Percentiles rank a stretch among this genome's conserved stretches.
Conservation (phyloP, 2,888 invertebrate genomes). For the Polydrusus tereticollis region DNA sequence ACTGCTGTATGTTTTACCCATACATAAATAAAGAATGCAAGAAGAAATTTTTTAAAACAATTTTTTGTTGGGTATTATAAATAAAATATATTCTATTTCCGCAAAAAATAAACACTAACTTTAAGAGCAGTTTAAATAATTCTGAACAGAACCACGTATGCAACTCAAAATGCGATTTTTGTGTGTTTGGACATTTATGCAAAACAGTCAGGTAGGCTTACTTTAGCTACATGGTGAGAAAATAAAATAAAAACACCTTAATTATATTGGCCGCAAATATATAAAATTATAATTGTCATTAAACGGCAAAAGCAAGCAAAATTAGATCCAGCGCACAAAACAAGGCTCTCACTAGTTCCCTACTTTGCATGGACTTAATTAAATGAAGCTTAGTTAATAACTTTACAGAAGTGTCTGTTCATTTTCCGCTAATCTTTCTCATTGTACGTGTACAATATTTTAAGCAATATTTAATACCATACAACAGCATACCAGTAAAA, state of each 20-base stretch:
- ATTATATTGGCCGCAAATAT: background rate
- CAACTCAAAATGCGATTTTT: too few species aligned
- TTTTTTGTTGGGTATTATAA: too few species aligned
- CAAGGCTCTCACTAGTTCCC: slow-evolving; percentile 5
- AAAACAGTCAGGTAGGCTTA: too few species aligned
- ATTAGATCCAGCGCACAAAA: background rate
- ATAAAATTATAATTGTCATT: background rate
- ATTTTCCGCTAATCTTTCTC: slow-evolving; percentile 45
- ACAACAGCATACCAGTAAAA: slow-evolving; percentile 21
- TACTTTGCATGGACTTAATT: slow-evolving; percentile 31
- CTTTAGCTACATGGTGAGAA: background rate
- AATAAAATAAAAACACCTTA: background rate
- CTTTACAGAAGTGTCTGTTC: slow-evolving; percentile 43
- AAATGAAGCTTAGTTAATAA: slow-evolving; percentile 45
- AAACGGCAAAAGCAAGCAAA: background rate
- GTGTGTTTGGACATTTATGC: too few species aligned
- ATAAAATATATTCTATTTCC: too few species aligned
- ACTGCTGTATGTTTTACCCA: too few species aligned
- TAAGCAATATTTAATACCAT: slow-evolving; percentile 36
- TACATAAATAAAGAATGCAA: too few species aligned
- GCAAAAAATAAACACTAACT: too few species aligned
- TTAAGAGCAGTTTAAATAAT: too few species aligned
- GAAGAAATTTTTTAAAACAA: too few species aligned
- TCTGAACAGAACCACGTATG: too few species aligned
- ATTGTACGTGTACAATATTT: slow-evolving; percentile 45